phyloP scores from a whole-genome alignment of 2,888 invertebrate species.

The Cryptosula pallasiana region DNA sequence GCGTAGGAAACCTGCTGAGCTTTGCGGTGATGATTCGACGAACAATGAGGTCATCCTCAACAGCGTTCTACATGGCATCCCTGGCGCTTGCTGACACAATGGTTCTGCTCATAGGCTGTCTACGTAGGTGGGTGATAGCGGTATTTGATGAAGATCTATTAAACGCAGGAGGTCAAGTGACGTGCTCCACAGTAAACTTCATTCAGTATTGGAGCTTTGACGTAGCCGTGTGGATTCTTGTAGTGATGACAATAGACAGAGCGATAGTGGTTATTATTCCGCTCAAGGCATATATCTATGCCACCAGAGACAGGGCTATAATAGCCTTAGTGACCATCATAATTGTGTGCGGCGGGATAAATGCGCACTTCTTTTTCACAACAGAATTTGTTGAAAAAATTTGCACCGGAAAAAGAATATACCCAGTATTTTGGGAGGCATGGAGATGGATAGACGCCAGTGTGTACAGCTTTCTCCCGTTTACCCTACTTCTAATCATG shows the following conservation, averaged over 20 bases:
- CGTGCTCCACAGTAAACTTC: constrained; percentile 31
- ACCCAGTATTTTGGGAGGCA: constrained; percentile 33
- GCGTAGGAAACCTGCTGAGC: constrained; percentile 37
- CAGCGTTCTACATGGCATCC: constrained; percentile 37
- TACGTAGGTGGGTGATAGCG: constrained; percentile 35
- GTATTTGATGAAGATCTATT: constrained; percentile 31
- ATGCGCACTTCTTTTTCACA: constrained; percentile 37
- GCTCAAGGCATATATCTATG: constrained; percentile 32
- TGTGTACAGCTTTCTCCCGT: constrained; percentile 40
- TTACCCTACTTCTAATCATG: constrained; percentile 35
- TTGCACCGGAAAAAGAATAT: constrained; percentile 31
- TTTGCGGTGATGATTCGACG: constrained; percentile 36
- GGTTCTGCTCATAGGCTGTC: constrained; percentile 35
- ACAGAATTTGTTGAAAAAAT: constrained; percentile 30
- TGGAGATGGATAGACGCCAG: constrained; percentile 42
- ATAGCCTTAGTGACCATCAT: constrained; percentile 30
- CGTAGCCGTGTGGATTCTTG: constrained; percentile 38
- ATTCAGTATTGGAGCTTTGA: constrained; percentile 36
- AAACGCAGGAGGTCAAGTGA: constrained; percentile 28
- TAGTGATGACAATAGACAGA: constrained; percentile 41
- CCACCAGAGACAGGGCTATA: constrained; percentile 34
- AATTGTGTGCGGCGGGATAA: constrained; percentile 31
- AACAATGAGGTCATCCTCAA: constrained; percentile 34
- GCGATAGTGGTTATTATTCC: constrained; percentile 39
- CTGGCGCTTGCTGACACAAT: constrained; percentile 36